Evolutionary conservation across 2,888 invertebrate species (phyloP).

Genomic region (Scotopteryx bipunctaria): DNA sequence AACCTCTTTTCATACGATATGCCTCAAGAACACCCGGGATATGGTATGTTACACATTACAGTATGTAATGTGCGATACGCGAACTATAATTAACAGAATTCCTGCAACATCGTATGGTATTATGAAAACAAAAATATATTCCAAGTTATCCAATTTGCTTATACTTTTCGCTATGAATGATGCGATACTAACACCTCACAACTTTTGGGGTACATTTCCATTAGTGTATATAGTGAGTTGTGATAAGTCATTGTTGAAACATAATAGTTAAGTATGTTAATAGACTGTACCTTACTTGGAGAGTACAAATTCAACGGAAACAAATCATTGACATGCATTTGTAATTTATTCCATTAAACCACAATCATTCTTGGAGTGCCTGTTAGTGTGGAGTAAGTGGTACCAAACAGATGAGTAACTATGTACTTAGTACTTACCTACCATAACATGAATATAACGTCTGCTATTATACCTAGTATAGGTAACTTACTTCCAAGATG

Average conservation of each 20-base stretch:
- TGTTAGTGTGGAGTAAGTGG: background rate
- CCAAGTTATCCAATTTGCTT: too few species aligned
- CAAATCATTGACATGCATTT: background rate
- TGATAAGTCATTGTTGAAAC: too few species aligned
- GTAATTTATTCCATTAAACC: background rate
- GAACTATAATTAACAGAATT: background rate
- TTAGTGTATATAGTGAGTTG: too few species aligned
- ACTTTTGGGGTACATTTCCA: too few species aligned
- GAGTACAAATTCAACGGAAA: background rate
- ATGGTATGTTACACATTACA: background rate
- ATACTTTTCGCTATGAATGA: too few species aligned
- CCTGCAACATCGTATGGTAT: background rate
- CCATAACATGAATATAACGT: background rate
- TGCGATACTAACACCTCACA: too few species aligned
- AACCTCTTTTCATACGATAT: too few species aligned
- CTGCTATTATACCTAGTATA: background rate
- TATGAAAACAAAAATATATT: too few species aligned
- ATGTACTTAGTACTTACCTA: background rate
- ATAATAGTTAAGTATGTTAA: too few species aligned
- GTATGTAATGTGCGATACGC: background rate
- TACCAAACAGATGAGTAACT: background rate
- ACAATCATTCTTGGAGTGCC: background rate
- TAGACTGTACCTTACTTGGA: too few species aligned
- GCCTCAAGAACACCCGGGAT: background rate
- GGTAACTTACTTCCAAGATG: slow-evolving; percentile 7